Conservation (phyloP, 2,113 vertebrate species). For the Dryoscopus gambensis region DNA sequence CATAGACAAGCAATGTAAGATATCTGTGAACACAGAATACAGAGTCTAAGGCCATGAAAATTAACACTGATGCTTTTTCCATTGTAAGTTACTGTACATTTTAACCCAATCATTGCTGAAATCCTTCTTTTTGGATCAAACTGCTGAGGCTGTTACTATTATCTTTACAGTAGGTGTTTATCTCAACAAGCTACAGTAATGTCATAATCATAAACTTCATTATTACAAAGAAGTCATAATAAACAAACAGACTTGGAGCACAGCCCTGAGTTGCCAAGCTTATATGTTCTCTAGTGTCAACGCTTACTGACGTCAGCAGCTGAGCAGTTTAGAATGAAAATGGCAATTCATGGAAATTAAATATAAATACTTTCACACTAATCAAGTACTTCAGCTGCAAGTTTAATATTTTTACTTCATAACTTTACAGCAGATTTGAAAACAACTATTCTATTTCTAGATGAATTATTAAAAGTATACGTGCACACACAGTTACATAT, state of each 20-base stretch:
- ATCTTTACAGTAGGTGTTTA: neutral
- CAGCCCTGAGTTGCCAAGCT: neutral
- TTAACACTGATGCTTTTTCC: neutral
- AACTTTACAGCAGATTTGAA: neutral
- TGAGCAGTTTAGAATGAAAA: conserved; percentile 24
- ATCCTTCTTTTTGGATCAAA: neutral
- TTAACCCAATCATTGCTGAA: neutral
- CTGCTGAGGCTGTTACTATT: neutral
- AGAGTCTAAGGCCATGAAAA: neutral
- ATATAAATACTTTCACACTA: neutral
- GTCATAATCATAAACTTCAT: neutral
- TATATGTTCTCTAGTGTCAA: neutral
- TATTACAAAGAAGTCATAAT: neutral
- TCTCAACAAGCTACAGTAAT: neutral
- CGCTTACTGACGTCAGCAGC: neutral
- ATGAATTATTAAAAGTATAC: neutral
- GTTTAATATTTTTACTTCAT: neutral
- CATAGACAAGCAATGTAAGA: neutral
- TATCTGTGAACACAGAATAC: neutral
- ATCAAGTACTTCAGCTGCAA: neutral
- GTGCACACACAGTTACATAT: neutral
- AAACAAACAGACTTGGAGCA: conserved; percentile 12
- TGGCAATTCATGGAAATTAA: neutral
- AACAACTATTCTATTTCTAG: neutral
- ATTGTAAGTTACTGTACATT: neutral